Percentiles rank a stretch among this genome's conserved stretches.
phyloP scores from a whole-genome alignment of 2,888 invertebrate species.

The Norana najaformis region DNA sequence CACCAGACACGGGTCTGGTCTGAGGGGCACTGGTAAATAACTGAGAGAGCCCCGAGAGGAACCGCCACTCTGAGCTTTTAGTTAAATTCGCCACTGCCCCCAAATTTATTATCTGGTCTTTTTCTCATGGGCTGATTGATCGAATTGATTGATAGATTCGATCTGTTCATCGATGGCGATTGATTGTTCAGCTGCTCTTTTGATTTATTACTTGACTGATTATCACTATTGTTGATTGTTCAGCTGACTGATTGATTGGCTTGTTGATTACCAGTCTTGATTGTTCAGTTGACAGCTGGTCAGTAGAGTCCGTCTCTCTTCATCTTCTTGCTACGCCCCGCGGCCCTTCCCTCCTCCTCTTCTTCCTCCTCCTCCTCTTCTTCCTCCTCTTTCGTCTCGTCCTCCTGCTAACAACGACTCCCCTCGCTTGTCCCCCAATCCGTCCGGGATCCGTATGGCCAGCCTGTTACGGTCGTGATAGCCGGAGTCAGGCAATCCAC shows the following conservation, averaged over 20 bases:
- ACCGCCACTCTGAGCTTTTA: no score
- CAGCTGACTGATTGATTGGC: not conserved
- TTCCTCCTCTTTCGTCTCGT: not conserved
- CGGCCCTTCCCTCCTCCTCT: not conserved
- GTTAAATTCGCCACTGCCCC: no score
- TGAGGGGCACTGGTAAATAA: no score
- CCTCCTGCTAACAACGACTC: not conserved
- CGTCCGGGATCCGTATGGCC: constrained; percentile 16
- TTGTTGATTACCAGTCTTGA: not conserved
- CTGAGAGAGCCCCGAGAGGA: no score
- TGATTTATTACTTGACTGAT: not conserved
- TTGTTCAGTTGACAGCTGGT: not conserved
- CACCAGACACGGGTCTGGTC: no score
- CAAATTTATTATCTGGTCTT: no score
- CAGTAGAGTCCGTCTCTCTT: not conserved
- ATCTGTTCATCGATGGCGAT: not conserved
- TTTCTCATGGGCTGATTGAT: not conserved
- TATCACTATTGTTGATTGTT: not conserved
- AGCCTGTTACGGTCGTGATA: constrained; percentile 20
- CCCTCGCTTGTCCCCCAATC: not conserved
- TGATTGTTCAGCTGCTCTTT: not conserved
- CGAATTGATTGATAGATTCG: no score
- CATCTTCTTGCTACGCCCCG: not conserved
- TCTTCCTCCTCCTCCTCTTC: constrained; percentile 14
- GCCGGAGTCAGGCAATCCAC: constrained; percentile 14